Percentiles rank a stretch among this genome's conserved stretches.
Conservation (phyloP, 2,113 vertebrate species). For the Vulpes vulpes region DNA sequence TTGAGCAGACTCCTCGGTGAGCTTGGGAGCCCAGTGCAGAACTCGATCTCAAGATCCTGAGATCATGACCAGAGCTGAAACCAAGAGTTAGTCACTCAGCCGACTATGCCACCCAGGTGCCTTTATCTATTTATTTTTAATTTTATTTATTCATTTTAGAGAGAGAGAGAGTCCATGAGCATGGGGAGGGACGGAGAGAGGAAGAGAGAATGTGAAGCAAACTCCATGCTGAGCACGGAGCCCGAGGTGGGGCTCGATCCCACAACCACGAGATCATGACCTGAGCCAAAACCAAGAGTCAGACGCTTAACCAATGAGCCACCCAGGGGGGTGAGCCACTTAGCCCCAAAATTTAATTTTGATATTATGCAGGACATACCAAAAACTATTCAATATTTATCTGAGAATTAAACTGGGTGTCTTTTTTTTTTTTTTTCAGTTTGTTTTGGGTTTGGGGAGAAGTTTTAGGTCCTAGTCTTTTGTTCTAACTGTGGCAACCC, state of each 20-base stretch:
- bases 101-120: background rate
- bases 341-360: background rate
- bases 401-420: background rate
- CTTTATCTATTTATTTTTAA: background rate
- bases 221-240: background rate
- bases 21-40: background rate
- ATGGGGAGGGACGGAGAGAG: background rate
- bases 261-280: background rate
- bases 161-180: background rate
- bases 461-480: background rate
- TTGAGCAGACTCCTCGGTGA: background rate
- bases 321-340: background rate
- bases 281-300: background rate
- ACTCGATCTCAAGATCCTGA: background rate
- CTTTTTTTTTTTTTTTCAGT: background rate
- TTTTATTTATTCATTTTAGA: background rate
- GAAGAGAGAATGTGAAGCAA: background rate
- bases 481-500: background rate
- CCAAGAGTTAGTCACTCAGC: background rate
- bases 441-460: background rate
- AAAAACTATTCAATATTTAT: background rate
- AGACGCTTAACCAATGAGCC: background rate
- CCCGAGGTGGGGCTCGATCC: background rate
- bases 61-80: background rate
- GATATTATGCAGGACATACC: background rate